A percentile compares a stretch with the other conserved stretches of the same genome.
phyloP scores from a whole-genome alignment of 92 coral and sea anemone species.

The Phymanthus crucifer region DNA sequence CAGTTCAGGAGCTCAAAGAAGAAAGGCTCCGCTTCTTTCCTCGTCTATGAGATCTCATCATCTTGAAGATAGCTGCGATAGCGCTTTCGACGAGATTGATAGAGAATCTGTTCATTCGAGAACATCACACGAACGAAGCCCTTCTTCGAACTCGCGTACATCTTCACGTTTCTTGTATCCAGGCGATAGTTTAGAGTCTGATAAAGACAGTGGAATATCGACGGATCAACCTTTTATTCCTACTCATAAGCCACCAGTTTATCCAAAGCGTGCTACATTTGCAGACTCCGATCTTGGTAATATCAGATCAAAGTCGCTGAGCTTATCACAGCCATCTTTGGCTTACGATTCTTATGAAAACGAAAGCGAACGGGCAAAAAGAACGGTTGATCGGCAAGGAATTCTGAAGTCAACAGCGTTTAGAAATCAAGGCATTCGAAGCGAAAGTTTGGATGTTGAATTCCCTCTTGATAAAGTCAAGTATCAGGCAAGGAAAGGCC shows the following conservation, averaged over 20 bases:
- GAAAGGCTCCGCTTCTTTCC: conserved; percentile 77
- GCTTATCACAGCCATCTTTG: conserved; percentile 54
- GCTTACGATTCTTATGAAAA: conserved; percentile 26
- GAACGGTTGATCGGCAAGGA: conserved; percentile 61
- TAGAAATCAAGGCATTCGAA: conserved; percentile 75
- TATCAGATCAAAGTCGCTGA: conserved; percentile 47
- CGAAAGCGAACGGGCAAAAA: conserved; percentile 2
- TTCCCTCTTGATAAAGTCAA: conserved; percentile 12
- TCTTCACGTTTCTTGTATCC: conserved; percentile 65
- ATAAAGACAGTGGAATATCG: conserved; percentile 88
- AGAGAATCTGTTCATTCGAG: conserved; percentile 48
- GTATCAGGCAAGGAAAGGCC: not conserved
- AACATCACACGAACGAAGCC: conserved; percentile 59
- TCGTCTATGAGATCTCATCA: conserved; percentile 72
- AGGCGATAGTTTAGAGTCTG: conserved; percentile 86
- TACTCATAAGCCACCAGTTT: conserved; percentile 17
- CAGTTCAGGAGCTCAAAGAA: conserved; percentile 8
- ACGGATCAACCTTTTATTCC: conserved; percentile 76
- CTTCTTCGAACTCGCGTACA: conserved; percentile 23
- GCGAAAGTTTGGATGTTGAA: conserved; percentile 65
- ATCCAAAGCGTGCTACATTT: conserved; percentile 42
- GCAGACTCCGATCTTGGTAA: conserved; percentile 21
- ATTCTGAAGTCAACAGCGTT: conserved; percentile 84
- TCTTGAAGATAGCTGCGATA: conserved; percentile 81
- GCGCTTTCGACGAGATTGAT: conserved; percentile 84